These are phyloP conservation scores for Phylloscopus collybita DNA, from an alignment of 2,797 vertebrate genomes.

Conservation along the genomic window DNA sequence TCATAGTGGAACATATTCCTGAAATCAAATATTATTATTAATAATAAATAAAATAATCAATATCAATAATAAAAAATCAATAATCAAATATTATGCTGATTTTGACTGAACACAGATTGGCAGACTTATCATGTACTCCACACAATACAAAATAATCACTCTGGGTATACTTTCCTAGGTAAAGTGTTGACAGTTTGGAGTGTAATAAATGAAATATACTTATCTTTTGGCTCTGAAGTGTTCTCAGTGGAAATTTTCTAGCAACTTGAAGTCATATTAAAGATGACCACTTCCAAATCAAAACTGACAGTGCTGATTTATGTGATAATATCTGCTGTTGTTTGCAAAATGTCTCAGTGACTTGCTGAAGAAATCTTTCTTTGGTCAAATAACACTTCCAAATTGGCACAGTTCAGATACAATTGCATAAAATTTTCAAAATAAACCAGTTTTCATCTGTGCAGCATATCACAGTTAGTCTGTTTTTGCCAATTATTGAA, in stretches of 20 bases:
- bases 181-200: constrained; percentile 21
- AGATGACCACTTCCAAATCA: constrained; percentile 11
- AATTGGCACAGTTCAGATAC: background rate
- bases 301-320: constrained; percentile 27
- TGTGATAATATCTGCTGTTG: background rate
- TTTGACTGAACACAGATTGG: background rate
- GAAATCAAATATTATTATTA: background rate
- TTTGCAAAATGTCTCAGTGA: background rate
- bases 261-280: constrained; percentile 15
- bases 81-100: background rate
- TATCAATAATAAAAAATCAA: background rate
- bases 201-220: constrained; percentile 27
- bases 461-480: background rate
- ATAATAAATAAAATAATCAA: background rate
- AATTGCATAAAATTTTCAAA: background rate
- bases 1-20: background rate
- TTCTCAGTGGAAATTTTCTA: constrained; percentile 10
- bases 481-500: background rate
- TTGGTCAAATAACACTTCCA: background rate
- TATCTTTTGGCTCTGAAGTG: constrained; percentile 17
- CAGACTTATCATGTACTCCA: background rate
- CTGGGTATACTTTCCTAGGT: background rate
- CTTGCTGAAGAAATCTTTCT: background rate
- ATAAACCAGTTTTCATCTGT: background rate
- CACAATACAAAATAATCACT: constrained; percentile 27